Evolutionary conservation across 92 coral and sea anemone genomes (phyloP), one percentile per base, ranked within the genome.

Genomic region (Zoanthus solanderi): DNA sequence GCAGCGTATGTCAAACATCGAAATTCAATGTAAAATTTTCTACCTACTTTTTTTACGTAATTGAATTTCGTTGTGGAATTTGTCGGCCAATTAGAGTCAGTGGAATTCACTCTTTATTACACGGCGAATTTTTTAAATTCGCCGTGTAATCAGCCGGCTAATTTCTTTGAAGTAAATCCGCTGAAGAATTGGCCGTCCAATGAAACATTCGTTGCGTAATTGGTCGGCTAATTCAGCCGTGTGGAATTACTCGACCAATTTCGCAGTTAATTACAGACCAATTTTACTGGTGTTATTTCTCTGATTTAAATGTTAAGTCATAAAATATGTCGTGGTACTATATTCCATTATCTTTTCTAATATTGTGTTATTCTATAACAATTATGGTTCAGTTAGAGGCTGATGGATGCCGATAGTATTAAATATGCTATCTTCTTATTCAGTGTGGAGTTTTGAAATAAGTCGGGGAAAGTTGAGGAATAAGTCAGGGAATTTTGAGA

Each of bases 361-460:
- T 58, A 18, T 58, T 16, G 18, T 58, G 65, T 58, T 58, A 58
- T 58, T 58, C 65, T 13, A 58, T 58, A 14, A 58, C 7, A 58
- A 58, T 37, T 37, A 4, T n/a, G 31, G 31, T 63, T n/a, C 31
- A 63, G 69, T 63, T 63, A 63, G 69, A 63, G 69, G 69, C 69
- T 1, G 69, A 17, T 61, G 68, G 6, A 63, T 63, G 5, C 69
- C 31, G 69, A 4, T 63, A 17, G 10, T 63, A 63, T 60, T 17
- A n/a, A n/a, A 63, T 63, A 63, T 63, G 69, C 69, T 63, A 63
- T 63, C 69, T n/a, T 63, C 69, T 63, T 3, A 63, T 63, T 63
- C 69, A 63, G 69, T 63, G 5, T 63, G 69, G 69, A 63, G 69
- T 1, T 63, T 1, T 63, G 69, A 63, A 63, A 63, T 63, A 6